Evolutionary conservation across 2,113 vertebrate genomes (phyloP).

Genomic region (Herpailurus yagouaroundi): DNA sequence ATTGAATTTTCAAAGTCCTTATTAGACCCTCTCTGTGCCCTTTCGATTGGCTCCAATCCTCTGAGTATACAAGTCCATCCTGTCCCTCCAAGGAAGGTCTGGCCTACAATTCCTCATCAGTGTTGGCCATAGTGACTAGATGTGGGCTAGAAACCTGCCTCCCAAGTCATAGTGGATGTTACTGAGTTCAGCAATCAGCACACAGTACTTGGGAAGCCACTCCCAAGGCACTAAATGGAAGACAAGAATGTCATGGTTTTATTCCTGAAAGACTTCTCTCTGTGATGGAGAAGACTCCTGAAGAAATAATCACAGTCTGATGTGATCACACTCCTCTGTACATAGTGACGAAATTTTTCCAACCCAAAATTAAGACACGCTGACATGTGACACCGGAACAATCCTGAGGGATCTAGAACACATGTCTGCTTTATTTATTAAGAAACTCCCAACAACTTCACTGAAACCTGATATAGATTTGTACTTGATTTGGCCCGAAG

Average conservation of each 20-base stretch:
- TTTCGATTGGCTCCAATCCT: neutral
- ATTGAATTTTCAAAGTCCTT: neutral
- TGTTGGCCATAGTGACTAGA: neutral
- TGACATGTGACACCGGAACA: neutral
- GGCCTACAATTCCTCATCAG: neutral
- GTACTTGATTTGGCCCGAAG: constrained; percentile 13
- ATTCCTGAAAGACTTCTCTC: neutral
- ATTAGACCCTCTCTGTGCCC: neutral
- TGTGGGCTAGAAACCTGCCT: neutral
- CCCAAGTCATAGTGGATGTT: neutral
- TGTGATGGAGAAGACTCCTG: neutral
- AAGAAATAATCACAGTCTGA: constrained; percentile 14
- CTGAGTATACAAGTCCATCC: neutral
- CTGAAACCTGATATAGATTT: constrained; percentile 42
- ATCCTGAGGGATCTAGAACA: neutral
- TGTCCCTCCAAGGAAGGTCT: neutral
- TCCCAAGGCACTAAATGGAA: neutral
- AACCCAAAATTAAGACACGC: neutral
- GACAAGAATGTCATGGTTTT: neutral
- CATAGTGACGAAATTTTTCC: constrained; percentile 16
- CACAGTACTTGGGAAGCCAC: neutral
- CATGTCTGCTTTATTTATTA: neutral
- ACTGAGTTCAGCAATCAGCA: neutral
- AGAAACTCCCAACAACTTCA: neutral
- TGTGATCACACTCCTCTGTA: constrained; percentile 3